Percentiles rank a stretch among this genome's conserved stretches.
These are phyloP conservation scores for Phocoena sinus DNA, from an alignment of 2,113 vertebrate species.

Conservation along the genomic window DNA sequence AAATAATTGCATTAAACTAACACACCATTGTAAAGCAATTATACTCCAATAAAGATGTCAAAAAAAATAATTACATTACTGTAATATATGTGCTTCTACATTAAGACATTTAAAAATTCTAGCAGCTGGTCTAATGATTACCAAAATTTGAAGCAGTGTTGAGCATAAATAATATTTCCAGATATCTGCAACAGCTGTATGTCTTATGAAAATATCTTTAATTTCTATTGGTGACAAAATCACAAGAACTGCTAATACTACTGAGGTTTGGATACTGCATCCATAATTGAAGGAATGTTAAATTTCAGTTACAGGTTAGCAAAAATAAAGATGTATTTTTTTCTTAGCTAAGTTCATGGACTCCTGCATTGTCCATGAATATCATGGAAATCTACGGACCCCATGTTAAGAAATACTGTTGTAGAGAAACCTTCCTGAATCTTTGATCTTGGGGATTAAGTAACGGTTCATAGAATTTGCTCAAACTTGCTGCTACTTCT, in stretches of 20 bases:
- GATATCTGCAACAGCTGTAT: slow-evolving; percentile 5
- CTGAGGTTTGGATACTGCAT: neutral
- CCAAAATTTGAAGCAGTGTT: neutral
- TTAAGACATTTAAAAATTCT: neutral
- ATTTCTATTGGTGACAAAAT: slow-evolving; percentile 41
- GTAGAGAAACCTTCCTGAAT: neutral
- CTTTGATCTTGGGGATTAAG: neutral
- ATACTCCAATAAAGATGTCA: no score
- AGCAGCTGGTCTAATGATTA: slow-evolving; percentile 34
- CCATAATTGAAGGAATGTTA: neutral
- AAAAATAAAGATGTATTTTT: neutral
- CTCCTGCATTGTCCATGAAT: neutral
- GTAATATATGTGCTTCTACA: neutral
- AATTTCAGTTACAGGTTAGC: neutral
- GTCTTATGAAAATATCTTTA: slow-evolving; percentile 57
- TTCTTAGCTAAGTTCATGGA: neutral
- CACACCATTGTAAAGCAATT: no score
- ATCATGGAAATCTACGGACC: neutral
- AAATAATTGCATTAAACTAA: neutral
- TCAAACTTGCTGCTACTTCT: neutral
- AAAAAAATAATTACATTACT: neutral
- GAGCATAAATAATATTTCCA: slow-evolving; percentile 35
- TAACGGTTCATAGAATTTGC: neutral
- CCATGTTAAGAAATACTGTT: neutral
- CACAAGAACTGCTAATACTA: slow-evolving; percentile 10